A percentile compares a stretch with the other conserved stretches of the same genome.
Evolutionary conservation across 2,888 invertebrate species (phyloP).

Genomic region (Philereme vetulata): DNA sequence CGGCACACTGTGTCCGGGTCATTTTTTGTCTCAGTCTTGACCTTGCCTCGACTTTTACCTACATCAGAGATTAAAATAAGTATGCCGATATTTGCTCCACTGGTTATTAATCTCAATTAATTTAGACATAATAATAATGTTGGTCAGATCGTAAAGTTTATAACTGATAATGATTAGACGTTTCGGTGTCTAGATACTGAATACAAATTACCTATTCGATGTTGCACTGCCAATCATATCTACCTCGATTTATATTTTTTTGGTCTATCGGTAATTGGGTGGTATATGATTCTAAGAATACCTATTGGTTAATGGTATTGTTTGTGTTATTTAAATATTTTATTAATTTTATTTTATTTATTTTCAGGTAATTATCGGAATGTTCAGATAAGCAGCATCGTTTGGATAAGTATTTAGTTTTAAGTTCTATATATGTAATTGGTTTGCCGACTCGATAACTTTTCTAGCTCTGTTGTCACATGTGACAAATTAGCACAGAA

Average conservation of each 20-base stretch:
- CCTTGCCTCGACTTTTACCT: slow-evolving; percentile 60
- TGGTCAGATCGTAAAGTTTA: slow-evolving; percentile 21
- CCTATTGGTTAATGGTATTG: not conserved
- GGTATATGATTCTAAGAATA: too few species aligned
- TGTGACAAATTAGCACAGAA: slow-evolving; percentile 35
- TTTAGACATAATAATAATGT: slow-evolving; percentile 49
- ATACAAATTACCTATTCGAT: slow-evolving; percentile 21
- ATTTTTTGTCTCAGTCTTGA: slow-evolving; percentile 49
- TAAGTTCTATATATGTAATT: not conserved
- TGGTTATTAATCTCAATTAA: slow-evolving; percentile 53
- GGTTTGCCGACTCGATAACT: slow-evolving; percentile 12
- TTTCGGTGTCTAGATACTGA: slow-evolving; percentile 27
- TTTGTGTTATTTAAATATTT: not conserved
- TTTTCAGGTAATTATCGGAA: slow-evolving; percentile 52
- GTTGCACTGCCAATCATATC: slow-evolving; percentile 32
- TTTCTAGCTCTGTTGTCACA: slow-evolving; percentile 24
- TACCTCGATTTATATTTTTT: slow-evolving; percentile 22
- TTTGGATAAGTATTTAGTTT: slow-evolving; percentile 29
- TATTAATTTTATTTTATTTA: slow-evolving; percentile 36
- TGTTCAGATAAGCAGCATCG: slow-evolving; percentile 2
- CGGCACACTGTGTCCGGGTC: slow-evolving; percentile 37
- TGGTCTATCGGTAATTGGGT: not conserved
- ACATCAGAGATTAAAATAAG: slow-evolving; percentile 53
- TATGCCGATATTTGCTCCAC: slow-evolving; percentile 45
- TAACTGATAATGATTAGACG: slow-evolving; percentile 31